Conservation (phyloP, 1,140 invertebrate genomes). For the Heliconius nattereri region DNA sequence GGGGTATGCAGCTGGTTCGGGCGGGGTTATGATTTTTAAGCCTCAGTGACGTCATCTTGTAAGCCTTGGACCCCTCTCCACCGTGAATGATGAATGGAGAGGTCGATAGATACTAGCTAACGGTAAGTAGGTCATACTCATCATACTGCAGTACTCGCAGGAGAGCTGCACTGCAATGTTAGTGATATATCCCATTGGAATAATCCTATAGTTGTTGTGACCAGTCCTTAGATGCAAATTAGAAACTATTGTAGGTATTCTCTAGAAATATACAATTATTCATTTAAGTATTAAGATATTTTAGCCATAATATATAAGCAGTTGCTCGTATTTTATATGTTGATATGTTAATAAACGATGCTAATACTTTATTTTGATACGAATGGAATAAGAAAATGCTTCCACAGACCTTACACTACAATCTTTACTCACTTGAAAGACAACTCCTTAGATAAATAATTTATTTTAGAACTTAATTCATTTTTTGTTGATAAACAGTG, state of each 20-base stretch:
- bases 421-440: too few species aligned
- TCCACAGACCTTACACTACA: too few species aligned
- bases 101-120: slow-evolving; percentile 58
- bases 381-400: too few species aligned
- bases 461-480: too few species aligned
- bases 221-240: neutral
- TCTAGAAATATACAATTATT: too few species aligned
- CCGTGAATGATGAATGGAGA: slow-evolving; percentile 73
- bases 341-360: too few species aligned
- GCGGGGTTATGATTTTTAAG: slow-evolving; percentile 68
- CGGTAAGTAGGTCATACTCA: slow-evolving; percentile 57
- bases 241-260: too few species aligned
- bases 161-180: slow-evolving; percentile 19
- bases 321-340: too few species aligned
- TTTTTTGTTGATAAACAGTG: neutral
- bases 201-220: neutral
- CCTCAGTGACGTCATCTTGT: slow-evolving; percentile 67
- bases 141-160: slow-evolving; percentile 41
- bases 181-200: neutral
- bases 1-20: slow-evolving; percentile 62
- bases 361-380: too few species aligned
- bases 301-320: too few species aligned
- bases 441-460: too few species aligned
- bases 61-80: slow-evolving; percentile 62
- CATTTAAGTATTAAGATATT: too few species aligned